These are phyloP conservation scores for Nemoura dubitans DNA, from an alignment of 2,888 invertebrate genomes.

Conservation along the genomic window DNA sequence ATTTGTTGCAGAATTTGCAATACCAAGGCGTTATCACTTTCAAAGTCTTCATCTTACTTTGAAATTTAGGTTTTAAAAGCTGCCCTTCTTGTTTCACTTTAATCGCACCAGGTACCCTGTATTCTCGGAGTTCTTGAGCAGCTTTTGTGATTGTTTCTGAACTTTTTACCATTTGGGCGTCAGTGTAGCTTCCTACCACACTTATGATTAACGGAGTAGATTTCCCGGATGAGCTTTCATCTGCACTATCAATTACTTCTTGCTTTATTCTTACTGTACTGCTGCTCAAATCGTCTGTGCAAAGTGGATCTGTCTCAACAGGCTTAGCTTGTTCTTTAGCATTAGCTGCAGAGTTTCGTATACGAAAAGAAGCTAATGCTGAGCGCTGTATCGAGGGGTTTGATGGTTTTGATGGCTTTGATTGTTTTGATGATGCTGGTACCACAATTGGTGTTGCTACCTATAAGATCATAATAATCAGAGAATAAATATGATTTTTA, in stretches of 20 bases:
- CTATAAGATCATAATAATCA: neutral
- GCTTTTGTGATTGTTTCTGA: neutral
- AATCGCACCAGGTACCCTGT: neutral
- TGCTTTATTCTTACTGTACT: constrained; percentile 16
- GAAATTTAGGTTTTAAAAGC: neutral
- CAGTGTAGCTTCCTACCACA: constrained; percentile 30
- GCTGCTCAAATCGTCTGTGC: neutral
- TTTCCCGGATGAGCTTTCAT: neutral
- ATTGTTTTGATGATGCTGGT: neutral
- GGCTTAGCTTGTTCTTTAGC: neutral
- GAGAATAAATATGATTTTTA: neutral
- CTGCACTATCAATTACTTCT: neutral
- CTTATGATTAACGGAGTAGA: constrained; percentile 14
- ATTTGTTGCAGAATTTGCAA: constrained; percentile 43
- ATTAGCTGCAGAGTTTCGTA: neutral
- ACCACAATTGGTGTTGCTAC: neutral
- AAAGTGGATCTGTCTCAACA: neutral
- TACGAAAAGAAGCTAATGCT: neutral
- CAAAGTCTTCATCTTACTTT: neutral
- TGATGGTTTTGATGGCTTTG: neutral
- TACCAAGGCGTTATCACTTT: constrained; percentile 24
- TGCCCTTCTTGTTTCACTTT: constrained; percentile 17
- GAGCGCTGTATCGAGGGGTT: neutral
- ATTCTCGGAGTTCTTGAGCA: neutral
- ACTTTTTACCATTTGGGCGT: neutral